phyloP scores from a whole-genome alignment of 2,113 vertebrate genomes.

The Columba janthina region DNA sequence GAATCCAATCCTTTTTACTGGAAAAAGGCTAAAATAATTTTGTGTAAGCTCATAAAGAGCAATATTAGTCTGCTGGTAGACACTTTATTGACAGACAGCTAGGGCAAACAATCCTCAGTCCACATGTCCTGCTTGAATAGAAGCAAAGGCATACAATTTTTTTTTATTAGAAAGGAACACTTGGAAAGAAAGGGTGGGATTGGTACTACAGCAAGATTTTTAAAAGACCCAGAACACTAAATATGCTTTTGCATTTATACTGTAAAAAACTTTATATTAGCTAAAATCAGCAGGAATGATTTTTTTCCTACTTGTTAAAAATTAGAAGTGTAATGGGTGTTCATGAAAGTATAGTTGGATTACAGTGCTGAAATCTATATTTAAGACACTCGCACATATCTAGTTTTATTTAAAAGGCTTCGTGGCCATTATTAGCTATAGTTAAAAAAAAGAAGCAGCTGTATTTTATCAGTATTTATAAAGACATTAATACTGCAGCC shows the following conservation, averaged over 20 bases:
- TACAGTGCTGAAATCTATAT: neutral
- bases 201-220: neutral
- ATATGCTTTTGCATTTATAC: neutral
- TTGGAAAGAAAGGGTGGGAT: neutral
- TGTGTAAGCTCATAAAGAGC: neutral
- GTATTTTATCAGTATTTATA: neutral
- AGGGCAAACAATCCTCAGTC: neutral
- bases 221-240: neutral
- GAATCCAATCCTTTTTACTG: neutral
- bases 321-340: neutral
- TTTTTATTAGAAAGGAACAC: neutral
- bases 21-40: neutral
- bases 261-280: neutral
- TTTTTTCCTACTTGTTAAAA: neutral
- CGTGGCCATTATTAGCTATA: neutral
- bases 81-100: neutral
- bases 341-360: neutral
- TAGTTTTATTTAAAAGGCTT: neutral
- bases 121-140: neutral
- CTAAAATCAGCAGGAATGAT: neutral
- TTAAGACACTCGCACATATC: neutral
- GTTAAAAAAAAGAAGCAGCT: neutral
- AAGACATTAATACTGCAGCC: neutral
- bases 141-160: neutral
- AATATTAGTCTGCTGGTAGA: neutral